phyloP scores from a whole-genome alignment of 2,797 vertebrate species.

The Poeciliopsis gracilis region DNA sequence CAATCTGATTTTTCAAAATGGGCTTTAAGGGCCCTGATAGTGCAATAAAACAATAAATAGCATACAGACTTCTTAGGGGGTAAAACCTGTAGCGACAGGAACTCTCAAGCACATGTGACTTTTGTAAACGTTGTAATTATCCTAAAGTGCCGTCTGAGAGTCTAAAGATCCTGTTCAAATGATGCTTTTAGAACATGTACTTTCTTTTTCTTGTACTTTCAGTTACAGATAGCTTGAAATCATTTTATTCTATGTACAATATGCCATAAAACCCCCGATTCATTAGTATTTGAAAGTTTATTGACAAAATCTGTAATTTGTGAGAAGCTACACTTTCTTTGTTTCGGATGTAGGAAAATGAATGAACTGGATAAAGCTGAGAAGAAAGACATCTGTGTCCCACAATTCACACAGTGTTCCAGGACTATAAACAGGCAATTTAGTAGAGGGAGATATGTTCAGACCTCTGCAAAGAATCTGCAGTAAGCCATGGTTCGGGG shows the following conservation, averaged over 20 bases:
- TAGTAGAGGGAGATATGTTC: constrained; percentile 2
- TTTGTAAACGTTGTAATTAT: neutral
- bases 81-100: neutral
- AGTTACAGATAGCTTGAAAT: neutral
- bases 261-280: neutral
- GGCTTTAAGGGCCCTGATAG: neutral
- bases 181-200: neutral
- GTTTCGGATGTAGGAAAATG: neutral
- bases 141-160: neutral
- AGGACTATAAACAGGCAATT: constrained; percentile 7
- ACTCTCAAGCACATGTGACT: neutral
- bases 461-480: constrained; percentile 7
- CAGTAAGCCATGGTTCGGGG: neutral
- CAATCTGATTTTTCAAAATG: neutral
- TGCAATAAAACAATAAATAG: neutral
- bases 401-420: constrained; percentile 9
- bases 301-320: constrained; percentile 1
- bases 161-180: neutral
- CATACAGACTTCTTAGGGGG: neutral
- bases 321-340: neutral
- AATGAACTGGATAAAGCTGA: constrained; percentile 7
- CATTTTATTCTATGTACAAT: neutral
- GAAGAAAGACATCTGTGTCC: constrained; percentile 6
- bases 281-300: neutral
- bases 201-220: neutral